Base-by-base conservation (phyloP, 2,113 vertebrate genomes). In the Tyrannus savana region DNA sequence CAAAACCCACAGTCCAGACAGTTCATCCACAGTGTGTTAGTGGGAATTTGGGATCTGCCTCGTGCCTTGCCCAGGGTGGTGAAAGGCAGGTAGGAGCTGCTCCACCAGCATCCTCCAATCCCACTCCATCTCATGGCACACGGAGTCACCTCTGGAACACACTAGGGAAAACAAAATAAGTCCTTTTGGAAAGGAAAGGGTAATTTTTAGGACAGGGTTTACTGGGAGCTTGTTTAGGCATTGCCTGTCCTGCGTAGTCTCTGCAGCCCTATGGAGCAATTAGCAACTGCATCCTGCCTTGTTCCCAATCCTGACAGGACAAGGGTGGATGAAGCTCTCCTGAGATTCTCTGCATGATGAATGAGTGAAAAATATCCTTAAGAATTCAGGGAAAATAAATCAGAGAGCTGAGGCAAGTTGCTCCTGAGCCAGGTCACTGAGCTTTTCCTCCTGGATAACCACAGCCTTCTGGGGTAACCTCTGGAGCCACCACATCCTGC, bases 21-120 rank as follows among this genome's bases (percentile, higher is more conserved):
- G 25, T 63, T 80, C 15, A 7, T 30, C 8, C 11, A 4, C 1
- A 10, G 8, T 4, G 0, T 16, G 4, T 16, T 30, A 17, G 56
- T 27, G 56, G 46, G 49, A 31, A 60, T 83, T 27, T 31, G 2
- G 21, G 55, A 22, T 28, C 10, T 9, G 23, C 39, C 77, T 80
- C 0, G 0, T 62, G 22, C n/a, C 39, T 50, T 24, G 58, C 39
- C 33, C 23, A 3, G 3, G 8, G 19, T 8, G 41, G 49, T 53
- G 35, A 19, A 49, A 39, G 27, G 14, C 53, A n/a, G 41, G 41
- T 8, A 7, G 50, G 56, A 75, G 33, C 50, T 2, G 2, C 41
- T 78, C 60, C 3, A 1, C 44, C 46, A 60, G n/a, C 25, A 3
- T 0, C 0, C 3, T 12, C 52, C 0, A 0, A 12, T 87, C 31